Conservation (phyloP, 2,113 vertebrate species). For the Arothron firmamentum region DNA sequence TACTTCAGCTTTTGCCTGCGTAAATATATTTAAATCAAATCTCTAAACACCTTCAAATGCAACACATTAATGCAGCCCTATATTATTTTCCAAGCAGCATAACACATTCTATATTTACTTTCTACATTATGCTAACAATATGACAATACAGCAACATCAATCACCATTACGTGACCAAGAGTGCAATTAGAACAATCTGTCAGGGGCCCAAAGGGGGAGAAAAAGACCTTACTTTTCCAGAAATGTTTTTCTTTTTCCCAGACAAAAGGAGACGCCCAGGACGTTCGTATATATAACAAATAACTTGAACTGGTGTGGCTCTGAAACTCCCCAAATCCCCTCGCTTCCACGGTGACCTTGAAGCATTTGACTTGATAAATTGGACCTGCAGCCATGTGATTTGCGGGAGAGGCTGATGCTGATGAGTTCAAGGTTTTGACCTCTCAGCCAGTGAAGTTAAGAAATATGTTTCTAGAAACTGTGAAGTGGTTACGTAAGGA, state of each 20-base stretch:
- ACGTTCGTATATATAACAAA: conserved; percentile 38
- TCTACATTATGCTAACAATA: no score
- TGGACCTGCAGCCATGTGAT: conserved; percentile 14
- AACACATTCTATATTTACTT: no score
- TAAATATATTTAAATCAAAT: no score
- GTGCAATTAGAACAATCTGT: not conserved
- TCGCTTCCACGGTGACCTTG: conserved; percentile 11
- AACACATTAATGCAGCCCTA: no score
- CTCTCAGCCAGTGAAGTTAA: conserved; percentile 2
- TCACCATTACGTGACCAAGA: not conserved
- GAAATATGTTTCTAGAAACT: conserved; percentile 16
- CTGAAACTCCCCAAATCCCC: conserved; percentile 18
- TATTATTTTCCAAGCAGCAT: no score
- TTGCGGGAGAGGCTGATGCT: conserved; percentile 14
- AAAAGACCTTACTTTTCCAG: no score
- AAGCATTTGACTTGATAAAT: conserved; percentile 5
- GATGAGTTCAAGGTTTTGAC: conserved; percentile 9
- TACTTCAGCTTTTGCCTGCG: no score
- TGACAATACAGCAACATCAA: no score
- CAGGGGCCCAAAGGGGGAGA: no score
- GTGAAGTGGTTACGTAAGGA: conserved; percentile 23
- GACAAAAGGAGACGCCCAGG: conserved; percentile 8
- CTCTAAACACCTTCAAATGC: no score
- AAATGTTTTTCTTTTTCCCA: conserved; percentile 3
- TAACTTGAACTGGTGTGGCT: not conserved